These are phyloP conservation scores for Caradrina kadenii DNA, from an alignment of 2,888 invertebrate genomes.

Conservation along the genomic window DNA sequence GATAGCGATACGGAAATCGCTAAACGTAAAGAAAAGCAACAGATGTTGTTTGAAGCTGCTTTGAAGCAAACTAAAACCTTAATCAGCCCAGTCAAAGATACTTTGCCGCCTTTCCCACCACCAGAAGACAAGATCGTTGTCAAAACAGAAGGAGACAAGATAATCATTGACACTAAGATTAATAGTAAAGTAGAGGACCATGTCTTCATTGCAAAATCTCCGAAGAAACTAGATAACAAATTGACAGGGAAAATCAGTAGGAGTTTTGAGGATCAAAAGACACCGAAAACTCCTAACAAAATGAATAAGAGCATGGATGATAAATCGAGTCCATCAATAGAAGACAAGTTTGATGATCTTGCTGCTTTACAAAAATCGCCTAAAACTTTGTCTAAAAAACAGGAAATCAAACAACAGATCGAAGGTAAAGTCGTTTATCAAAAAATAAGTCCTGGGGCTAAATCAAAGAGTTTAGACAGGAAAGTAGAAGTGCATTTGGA, in stretches of 20 bases:
- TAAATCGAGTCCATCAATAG: slow-evolving; percentile 90
- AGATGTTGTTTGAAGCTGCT: slow-evolving; percentile 94
- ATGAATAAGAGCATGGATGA: slow-evolving; percentile 92
- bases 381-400: slow-evolving; percentile 90
- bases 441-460: slow-evolving; percentile 88
- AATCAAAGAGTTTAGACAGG: slow-evolving; percentile 93
- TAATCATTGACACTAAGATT: slow-evolving; percentile 93
- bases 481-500: slow-evolving; percentile 91
- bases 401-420: slow-evolving; percentile 91
- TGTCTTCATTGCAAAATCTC: slow-evolving; percentile 94
- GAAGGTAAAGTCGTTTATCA: slow-evolving; percentile 92
- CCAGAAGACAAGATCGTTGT: slow-evolving; percentile 94
- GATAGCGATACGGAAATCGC: slow-evolving; percentile 93
- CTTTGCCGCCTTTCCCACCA: slow-evolving; percentile 93
- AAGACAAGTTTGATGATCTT: slow-evolving; percentile 91
- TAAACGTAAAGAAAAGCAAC: slow-evolving; percentile 94
- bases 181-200: slow-evolving; percentile 94
- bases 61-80: slow-evolving; percentile 94
- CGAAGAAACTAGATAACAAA: slow-evolving; percentile 92
- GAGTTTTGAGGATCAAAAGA: slow-evolving; percentile 91
- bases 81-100: slow-evolving; percentile 94
- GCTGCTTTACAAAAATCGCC: slow-evolving; percentile 90
- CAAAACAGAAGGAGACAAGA: slow-evolving; percentile 93
- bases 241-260: slow-evolving; percentile 90
- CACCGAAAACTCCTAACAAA: slow-evolving; percentile 89